These are phyloP conservation scores for Spodoptera frugiperda DNA, from an alignment of 1,140 invertebrate genomes.

Conservation along the genomic window DNA sequence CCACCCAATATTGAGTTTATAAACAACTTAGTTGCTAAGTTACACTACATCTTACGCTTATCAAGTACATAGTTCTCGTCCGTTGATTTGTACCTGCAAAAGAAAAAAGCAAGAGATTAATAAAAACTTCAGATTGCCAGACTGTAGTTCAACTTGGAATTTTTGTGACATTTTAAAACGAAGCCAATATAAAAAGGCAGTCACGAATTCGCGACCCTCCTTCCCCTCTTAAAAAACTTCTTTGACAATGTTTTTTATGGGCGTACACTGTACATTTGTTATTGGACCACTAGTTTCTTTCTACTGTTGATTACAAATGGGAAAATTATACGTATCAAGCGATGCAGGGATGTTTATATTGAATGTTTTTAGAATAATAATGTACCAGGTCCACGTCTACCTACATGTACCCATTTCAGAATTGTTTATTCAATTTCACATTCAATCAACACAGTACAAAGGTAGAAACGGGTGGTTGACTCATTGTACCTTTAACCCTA, in stretches of 20 bases:
- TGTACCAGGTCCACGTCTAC: too few species aligned
- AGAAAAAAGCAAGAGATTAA: slow-evolving; percentile 5
- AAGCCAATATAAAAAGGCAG: slow-evolving; percentile 22
- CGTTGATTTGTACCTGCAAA: slow-evolving; percentile 25
- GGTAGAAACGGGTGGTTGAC: too few species aligned
- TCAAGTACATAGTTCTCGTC: not conserved
- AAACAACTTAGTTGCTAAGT: not conserved
- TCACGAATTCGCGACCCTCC: slow-evolving; percentile 17
- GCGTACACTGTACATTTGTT: not conserved
- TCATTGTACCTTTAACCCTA: not conserved
- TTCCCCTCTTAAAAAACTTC: not conserved
- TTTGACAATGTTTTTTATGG: slow-evolving; percentile 11
- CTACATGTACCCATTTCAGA: too few species aligned
- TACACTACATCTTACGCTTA: slow-evolving; percentile 27
- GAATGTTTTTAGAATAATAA: too few species aligned
- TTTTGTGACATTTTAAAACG: slow-evolving; percentile 32
- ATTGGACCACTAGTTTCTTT: slow-evolving; percentile 29
- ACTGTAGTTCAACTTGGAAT: not conserved
- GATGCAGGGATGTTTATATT: not conserved
- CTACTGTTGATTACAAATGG: slow-evolving; percentile 23
- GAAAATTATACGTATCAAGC: slow-evolving; percentile 24
- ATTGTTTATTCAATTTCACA: too few species aligned
- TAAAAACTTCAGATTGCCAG: not conserved
- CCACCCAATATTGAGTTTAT: not conserved
- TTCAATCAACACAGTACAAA: too few species aligned